phyloP scores from a whole-genome alignment of 2,797 vertebrate genomes.

The Fundulus diaphanus region DNA sequence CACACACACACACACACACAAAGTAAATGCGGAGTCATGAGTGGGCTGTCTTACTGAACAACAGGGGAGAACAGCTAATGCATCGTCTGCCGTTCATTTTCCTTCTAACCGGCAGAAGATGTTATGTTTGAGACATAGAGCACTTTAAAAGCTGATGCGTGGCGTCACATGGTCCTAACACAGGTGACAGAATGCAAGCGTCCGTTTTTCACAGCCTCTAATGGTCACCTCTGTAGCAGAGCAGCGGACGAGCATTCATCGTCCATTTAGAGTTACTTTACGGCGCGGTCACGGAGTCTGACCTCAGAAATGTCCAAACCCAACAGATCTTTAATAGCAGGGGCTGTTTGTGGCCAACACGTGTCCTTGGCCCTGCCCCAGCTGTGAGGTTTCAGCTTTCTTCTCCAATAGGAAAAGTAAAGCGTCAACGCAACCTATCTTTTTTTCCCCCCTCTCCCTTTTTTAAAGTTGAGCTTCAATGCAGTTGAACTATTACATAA shows the following conservation, averaged over 20 bases:
- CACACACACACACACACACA: neutral
- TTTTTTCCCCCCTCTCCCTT: conserved; percentile 31
- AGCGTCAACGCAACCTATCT: conserved; percentile 60
- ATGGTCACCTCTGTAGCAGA: conserved; percentile 22
- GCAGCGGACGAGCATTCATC: conserved; percentile 38
- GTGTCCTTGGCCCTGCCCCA: conserved; percentile 62
- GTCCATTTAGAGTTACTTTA: conserved; percentile 45
- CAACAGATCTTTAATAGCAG: conserved; percentile 43
- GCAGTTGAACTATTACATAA: conserved; percentile 74
- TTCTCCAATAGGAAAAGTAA: conserved; percentile 55
- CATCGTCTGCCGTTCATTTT: neutral
- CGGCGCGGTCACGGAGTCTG: conserved; percentile 33
- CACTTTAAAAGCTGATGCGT: conserved; percentile 12
- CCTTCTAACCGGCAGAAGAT: neutral
- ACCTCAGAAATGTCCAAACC: conserved; percentile 56
- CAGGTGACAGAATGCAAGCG: conserved; percentile 22
- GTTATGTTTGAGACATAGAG: neutral
- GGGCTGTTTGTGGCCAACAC: conserved; percentile 54
- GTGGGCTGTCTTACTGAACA: neutral
- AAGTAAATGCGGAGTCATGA: neutral
- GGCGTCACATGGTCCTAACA: neutral
- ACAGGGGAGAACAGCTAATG: neutral
- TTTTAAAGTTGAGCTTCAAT: conserved; percentile 44
- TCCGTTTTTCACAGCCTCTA: conserved; percentile 24
- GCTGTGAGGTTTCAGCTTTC: conserved; percentile 58